Base-by-base conservation (phyloP, 2,888 invertebrate genomes). In the Drosophila meridionalis region DNA sequence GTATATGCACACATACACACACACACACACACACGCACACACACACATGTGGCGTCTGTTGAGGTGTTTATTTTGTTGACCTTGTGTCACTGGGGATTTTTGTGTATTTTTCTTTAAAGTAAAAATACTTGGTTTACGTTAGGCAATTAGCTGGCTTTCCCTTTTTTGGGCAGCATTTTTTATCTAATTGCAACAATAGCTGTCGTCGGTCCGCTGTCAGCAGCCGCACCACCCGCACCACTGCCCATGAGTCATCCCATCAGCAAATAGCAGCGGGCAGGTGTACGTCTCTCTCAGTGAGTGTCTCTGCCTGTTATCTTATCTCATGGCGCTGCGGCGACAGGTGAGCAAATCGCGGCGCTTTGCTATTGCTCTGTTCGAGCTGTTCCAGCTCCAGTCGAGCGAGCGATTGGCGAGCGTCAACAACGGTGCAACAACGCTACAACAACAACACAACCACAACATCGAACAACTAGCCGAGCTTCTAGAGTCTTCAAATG, bases 221-320 rank as follows among this genome's bases (percentile, higher is more conserved):
- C 40, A 4, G 36, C 53, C 14, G 50, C 57, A 42, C 48, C 48
- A 58, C 43, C 60, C 26, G 36, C 72, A 42, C 38, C 42, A n/a
- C 45, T n/a, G 32, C 8, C 61, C 48, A 45, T 78, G 70, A 77
- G 42, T 81, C 73, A 76, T 42, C n/a, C 34, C 34, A 20, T 20
- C 34, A 2, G 32, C 20, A 34, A 34, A 20, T 32, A 34, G 50
- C 34, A 34, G 50, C 11, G 30, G 26, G 38, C 53, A 36, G 20
- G n/a, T 38, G 59, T 48, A 36, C 32, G 48, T 36, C 45, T 43
- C 47, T 38, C 59, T 9, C 56, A 40, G 34, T 28, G 26, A 8
- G 45, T 42, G 45, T 14, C 45, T 11, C 38, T 28, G 38, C 32
- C 30, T 56, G 34, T 38, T 79, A 84, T 84, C 84, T 84, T 89